Base-by-base conservation (phyloP, 2,888 invertebrate species). In the Empis livida region DNA sequence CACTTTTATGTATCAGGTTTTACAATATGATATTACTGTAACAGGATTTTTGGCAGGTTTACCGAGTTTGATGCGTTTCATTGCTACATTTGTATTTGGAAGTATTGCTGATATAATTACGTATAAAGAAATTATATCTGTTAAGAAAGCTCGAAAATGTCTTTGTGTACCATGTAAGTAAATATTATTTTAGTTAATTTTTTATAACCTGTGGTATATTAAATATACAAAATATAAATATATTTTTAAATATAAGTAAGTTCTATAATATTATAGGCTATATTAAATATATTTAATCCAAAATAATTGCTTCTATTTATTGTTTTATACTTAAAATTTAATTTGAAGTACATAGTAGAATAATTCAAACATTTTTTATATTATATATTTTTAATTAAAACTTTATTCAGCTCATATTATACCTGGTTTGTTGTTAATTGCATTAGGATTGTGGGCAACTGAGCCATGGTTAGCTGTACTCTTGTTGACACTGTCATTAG, bases 21-120 rank as follows among this genome's bases (percentile, higher is more conserved):
- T 86, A 40, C 83, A 82, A 8, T 85, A 84, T 59, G 75, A 83
- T 57, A 60, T 86, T 15, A 73, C 79, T 1, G 77, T 81, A 31
- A 82, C 85, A 10, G 85, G 86, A 14, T 68, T 79, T 1, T 70
- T 84, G 39, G 79, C 84, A 2, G 77, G 82, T 2, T 60, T 84
- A 43, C 86, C 86, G 0, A 84, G 85, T 62, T 71, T 82, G 15
- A 81, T 79, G 0, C 74, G 86, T 53, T 67, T 85, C 56, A 53
- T 82, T 20, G 71, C 79, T 45, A 84, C 84, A 1, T 79, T 83
- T 44, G 70, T 79, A 47, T 86, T 86, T 61, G 84, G 86, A 35
- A 72, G 76, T 45, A 65, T 81, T 10, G 84, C 82, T 1, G 85
- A 86, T 61, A 71, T 71, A 23, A 73, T 85, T 9, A 68, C 74